A percentile compares a stretch with the other conserved stretches of the same genome.
phyloP scores from a whole-genome alignment of 1,140 invertebrate species.

The Antheraea mylitta region DNA sequence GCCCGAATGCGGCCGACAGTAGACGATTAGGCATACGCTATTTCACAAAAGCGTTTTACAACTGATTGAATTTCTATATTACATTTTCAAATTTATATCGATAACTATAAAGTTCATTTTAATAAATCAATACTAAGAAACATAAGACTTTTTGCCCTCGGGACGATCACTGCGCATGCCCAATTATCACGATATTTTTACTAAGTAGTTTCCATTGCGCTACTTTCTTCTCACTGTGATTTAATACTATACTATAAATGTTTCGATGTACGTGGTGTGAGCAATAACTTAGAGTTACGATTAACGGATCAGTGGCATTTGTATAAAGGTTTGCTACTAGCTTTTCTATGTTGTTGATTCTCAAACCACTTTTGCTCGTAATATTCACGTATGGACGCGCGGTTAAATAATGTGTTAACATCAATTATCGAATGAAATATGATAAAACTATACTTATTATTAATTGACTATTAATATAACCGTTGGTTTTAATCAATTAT shows the following conservation, averaged over 20 bases:
- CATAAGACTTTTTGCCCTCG: conserved; percentile 24
- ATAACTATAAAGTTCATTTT: background rate
- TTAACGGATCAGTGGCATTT: conserved; percentile 29
- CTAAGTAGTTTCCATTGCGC: background rate
- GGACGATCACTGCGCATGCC: conserved; percentile 43
- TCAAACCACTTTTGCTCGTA: conserved; percentile 29
- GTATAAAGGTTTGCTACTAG: conserved; percentile 36
- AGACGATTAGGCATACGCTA: conserved; percentile 19
- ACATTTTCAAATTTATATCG: background rate
- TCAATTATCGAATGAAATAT: no score
- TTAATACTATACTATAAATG: background rate
- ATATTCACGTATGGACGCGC: no score
- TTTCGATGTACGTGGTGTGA: no score
- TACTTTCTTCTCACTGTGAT: background rate
- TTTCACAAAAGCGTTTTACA: conserved; percentile 13
- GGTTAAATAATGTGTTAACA: no score
- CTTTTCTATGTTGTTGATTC: conserved; percentile 34
- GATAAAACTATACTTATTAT: no score
- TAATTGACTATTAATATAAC: no score
- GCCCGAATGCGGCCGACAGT: conserved; percentile 41
- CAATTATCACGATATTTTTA: conserved; percentile 28
- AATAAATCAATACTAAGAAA: background rate
- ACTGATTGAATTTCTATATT: background rate
- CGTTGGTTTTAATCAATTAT: no score
- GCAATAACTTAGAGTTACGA: conserved; percentile 4